Percentiles rank a stretch among this genome's conserved stretches.
Evolutionary conservation across 2,888 invertebrate genomes (phyloP).

Genomic region (Yponomeuta evonymella): DNA sequence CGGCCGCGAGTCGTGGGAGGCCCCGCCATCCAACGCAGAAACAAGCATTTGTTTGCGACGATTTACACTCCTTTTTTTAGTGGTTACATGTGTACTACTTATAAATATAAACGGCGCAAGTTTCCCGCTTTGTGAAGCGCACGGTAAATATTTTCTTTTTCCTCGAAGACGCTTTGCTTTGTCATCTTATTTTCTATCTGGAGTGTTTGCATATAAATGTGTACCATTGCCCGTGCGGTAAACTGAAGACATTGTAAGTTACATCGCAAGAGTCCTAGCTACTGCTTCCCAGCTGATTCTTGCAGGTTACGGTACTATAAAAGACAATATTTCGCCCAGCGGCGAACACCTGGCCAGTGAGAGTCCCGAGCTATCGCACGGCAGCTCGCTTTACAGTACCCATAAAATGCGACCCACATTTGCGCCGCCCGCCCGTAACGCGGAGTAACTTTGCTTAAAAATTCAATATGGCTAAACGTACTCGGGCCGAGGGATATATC

Average conservation of each 20-base stretch:
- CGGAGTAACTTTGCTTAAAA: constrained; percentile 54
- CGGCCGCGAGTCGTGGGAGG: constrained; percentile 15
- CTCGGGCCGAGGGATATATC: constrained; percentile 61
- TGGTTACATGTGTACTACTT: constrained; percentile 16
- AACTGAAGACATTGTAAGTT: background rate
- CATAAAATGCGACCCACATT: constrained; percentile 10
- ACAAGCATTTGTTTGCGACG: constrained; percentile 33
- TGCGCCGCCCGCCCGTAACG: constrained; percentile 10
- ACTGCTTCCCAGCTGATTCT: background rate
- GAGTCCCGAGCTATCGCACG: constrained; percentile 5
- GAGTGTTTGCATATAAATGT: background rate
- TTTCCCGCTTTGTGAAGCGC: constrained; percentile 6
- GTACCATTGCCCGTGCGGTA: background rate
- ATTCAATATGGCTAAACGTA: constrained; percentile 66
- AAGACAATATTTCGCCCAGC: constrained; percentile 1
- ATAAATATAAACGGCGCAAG: constrained; percentile 5
- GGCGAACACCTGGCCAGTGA: constrained; percentile 5
- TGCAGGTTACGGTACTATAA: background rate
- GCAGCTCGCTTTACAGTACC: constrained; percentile 4
- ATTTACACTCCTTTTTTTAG: constrained; percentile 19
- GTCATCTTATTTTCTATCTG: background rate
- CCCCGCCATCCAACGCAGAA: constrained; percentile 40
- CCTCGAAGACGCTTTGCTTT: background rate
- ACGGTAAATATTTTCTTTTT: background rate
- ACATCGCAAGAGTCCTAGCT: background rate